Conservation (phyloP, 2,113 vertebrate genomes). For the Colossoma macropomum region DNA sequence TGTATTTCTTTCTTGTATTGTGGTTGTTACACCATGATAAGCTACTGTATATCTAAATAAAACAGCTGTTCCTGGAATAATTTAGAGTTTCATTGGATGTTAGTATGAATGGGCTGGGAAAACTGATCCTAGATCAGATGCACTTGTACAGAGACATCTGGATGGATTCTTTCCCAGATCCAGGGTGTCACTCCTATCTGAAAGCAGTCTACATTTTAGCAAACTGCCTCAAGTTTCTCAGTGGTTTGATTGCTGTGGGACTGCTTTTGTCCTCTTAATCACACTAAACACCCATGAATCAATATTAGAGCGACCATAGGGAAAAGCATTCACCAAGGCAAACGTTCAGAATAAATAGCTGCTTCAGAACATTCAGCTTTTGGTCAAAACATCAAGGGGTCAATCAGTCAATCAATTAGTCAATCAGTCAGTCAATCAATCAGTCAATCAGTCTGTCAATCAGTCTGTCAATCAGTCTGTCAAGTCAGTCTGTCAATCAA, state of each 20-base stretch:
- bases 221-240: too few species aligned
- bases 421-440: too few species aligned
- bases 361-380: neutral
- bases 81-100: too few species aligned
- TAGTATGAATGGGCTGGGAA: too few species aligned
- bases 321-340: neutral
- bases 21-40: constrained; percentile 67
- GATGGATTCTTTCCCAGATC: neutral
- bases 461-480: too few species aligned
- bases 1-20: constrained; percentile 60
- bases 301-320: neutral
- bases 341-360: neutral
- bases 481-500: too few species aligned
- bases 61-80: too few species aligned
- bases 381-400: neutral
- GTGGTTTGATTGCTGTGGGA: neutral
- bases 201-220: neutral
- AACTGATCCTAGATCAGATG: too few species aligned
- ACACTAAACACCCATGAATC: neutral
- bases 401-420: too few species aligned
- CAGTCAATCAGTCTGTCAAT: too few species aligned
- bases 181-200: neutral
- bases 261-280: neutral
- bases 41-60: too few species aligned
- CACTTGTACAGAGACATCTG: too few species aligned